Base-by-base conservation (phyloP, 2,113 vertebrate species). In the Pseudopodoces humilis region DNA sequence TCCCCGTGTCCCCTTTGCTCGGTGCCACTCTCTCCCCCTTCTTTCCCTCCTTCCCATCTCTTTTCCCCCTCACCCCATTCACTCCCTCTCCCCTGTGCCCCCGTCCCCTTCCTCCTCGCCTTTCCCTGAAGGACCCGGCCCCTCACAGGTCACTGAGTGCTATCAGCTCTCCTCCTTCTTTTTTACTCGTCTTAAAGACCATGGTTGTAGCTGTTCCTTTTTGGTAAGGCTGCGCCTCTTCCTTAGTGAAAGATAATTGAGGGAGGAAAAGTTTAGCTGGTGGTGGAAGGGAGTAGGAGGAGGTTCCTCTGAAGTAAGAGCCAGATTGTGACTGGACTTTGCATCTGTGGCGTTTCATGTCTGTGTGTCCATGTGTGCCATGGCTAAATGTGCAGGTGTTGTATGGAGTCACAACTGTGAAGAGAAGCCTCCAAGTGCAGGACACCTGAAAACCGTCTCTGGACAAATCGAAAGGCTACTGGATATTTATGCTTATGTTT, bases 381-480 rank as follows among this genome's bases (percentile, higher is more conserved):
- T 3, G 55, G 55, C 30, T 58, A 8, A 64, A 23, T 7, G 25
- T 27, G 41, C 53, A 5, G 3, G 10, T 28, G 7, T 15, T 46
- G 0, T 1, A 3, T 15, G 35, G 28, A 74, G 27, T 33, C 28
- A 13, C 16, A 74, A 1, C 25, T 67, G 4, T 60, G 7, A 35
- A 44, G 31, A 74, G 59, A 63, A 70, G 15, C 37, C 13, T 3
- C 1, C 27, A 31, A 37, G 59, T 76, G 76, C 47, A 62, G 25
- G 64, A 53, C 44, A 24, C 35, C 13, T 49, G n/a, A 47, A 80
- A 71, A 49, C 21, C 11, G 8, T 39, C 28, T 68, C 33, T 44
- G 28, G 50, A 14, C 21, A 62, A 46, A 44, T 0, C 13, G 12
- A 21, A 46, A 77, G 4, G 17, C 9, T 55, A 0, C 7, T 24